Evolutionary conservation across 1,140 invertebrate genomes (phyloP).

Genomic region (Asbolus verrucosus): DNA sequence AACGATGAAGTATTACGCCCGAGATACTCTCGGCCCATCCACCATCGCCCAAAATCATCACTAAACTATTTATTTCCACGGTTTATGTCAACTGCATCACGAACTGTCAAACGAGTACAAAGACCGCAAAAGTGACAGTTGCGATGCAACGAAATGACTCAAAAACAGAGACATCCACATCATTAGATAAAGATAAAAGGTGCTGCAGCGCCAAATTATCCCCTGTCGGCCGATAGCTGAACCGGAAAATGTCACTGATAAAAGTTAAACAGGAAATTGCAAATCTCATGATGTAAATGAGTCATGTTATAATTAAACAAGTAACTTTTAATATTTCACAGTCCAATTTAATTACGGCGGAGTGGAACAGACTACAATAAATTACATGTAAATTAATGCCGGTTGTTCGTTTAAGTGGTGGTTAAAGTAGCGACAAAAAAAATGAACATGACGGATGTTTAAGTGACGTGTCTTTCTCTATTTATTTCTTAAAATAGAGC

Average conservation of each 20-base stretch:
- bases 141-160: conserved; percentile 34
- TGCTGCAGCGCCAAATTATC: neutral
- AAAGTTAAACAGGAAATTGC: neutral
- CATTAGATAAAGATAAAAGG: neutral
- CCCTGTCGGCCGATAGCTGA: neutral
- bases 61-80: conserved; percentile 18
- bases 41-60: conserved; percentile 18
- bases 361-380: too few species aligned
- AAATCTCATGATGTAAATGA: too few species aligned
- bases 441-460: conserved; percentile 23
- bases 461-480: conserved; percentile 21
- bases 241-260: neutral
- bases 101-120: conserved; percentile 44
- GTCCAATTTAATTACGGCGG: too few species aligned
- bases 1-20: neutral
- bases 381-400: too few species aligned
- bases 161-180: conserved; percentile 1
- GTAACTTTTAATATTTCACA: too few species aligned
- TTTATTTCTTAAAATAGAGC: conserved; percentile 9
- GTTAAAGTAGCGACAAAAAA: neutral
- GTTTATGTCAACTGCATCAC: conserved; percentile 37
- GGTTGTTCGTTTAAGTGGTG: too few species aligned
- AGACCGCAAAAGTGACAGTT: conserved; percentile 37
- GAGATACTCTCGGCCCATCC: conserved; percentile 5
- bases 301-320: neutral